Evolutionary conservation across 2,888 invertebrate genomes (phyloP), one percentile per base, ranked within the genome.

Genomic region (Thereva nobilitata): DNA sequence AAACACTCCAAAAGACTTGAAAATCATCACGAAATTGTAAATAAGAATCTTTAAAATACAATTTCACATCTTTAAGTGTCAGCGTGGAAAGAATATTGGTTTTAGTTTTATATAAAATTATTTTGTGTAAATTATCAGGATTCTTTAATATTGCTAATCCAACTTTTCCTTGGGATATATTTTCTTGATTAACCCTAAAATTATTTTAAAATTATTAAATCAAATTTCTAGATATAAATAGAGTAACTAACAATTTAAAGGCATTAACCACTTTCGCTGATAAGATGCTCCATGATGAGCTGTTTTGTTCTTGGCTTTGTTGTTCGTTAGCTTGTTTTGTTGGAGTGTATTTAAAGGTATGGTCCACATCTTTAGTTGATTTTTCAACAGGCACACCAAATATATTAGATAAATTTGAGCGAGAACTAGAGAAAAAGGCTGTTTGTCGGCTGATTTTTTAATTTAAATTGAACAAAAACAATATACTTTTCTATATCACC

Each of bases 1-100:
- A 78, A 54, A 86, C 73, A 8, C 86, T 85, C 86, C 86, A 86
- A 72, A 83, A 84, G 64, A 82, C 79, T 42, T 82, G 76, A 35
- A 77, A 76, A 49, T 82, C 82, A 75, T 86, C 86, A 72, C 84
- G 84, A 75, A 75, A 77, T 68, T 76, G 77, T 41, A 76, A 69
- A 66, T 75, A 77, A 5, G 71, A 66, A 4, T 73, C 72, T 3
- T 74, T 75, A 6, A 73, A 10, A 42, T 70, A 72, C 3, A 77
- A 47, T 52, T 69, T 70, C 0, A 71, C 56, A 1, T 69, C 5
- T 10, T 67, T 72, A 6, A 78, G 34, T 1, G 72, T 68, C 1
- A 68, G 71, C 4, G 74, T 75, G 0, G 74, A 72, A 12, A 77
- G 66, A 50, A 77, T 71, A 42, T 75, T 70, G 4, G 65, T 66